Base-by-base conservation (phyloP, 2,888 invertebrate genomes). In the Brassicogethes aeneus region DNA sequence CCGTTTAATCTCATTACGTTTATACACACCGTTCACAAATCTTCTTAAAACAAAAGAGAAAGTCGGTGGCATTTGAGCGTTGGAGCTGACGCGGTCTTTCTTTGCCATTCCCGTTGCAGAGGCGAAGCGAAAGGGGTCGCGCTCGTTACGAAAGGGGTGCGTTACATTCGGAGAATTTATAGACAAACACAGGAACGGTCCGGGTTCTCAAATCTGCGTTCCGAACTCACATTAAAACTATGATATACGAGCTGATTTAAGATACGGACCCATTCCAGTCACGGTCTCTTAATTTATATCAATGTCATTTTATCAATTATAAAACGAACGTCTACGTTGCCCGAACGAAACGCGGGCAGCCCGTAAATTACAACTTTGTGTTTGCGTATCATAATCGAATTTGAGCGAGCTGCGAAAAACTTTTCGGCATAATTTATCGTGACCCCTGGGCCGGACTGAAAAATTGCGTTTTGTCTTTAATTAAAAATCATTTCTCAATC, bases 241-340 rank as follows among this genome's bases (percentile, higher is more conserved):
- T 67, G 67, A 68, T 68, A 66, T 65, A 67, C 64, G 65, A 59
- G 59, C 66, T 62, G 66, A 67, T 67, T 66, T 65, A 65, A 67
- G 66, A 66, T 67, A 66, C 62, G 61, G 62, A 61, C 59, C 64
- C 62, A 65, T 66, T 68, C 65, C 62, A 66, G 65, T 65, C 65
- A 65, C 65, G 64, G 64, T 61, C 63, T 64, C 64, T 62, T 65
- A 68, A 68, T 67, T 67, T 67, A 68, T 67, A 66, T 67, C 67
- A 66, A 65, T 62, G 68, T 68, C 68, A 68, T 65, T 63, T 62
- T 65, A 63, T 65, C 68, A 67, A 67, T 68, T 68, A 66, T 62
- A 66, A 64, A 66, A 62, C 65, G 65, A 66, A 64, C 50, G 45
- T 38, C 46, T 47, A 45, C 48, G 52, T 49, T n/a, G n/a, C n/a